Evolutionary conservation across 2,888 invertebrate genomes (phyloP).

Genomic region (Sminthurides aquaticus): DNA sequence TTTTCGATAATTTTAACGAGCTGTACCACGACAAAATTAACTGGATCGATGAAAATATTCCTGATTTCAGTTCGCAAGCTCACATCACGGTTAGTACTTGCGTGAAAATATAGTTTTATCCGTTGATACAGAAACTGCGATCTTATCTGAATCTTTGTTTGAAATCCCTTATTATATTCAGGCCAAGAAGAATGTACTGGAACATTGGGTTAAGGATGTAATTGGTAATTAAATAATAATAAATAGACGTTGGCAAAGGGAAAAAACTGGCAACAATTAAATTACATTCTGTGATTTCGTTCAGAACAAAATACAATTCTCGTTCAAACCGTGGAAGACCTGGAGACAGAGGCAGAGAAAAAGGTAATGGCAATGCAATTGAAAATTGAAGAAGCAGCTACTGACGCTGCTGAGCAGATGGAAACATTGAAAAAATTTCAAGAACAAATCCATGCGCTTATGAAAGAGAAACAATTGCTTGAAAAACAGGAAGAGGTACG

Average conservation of each 20-base stretch:
- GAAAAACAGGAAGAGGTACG: slow-evolving; percentile 39
- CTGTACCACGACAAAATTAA: slow-evolving; percentile 20
- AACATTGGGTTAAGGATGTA: slow-evolving; percentile 41
- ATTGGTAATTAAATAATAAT: slow-evolving; percentile 12
- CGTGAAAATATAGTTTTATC: too few species aligned
- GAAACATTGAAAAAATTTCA: slow-evolving; percentile 2
- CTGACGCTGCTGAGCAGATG: slow-evolving; percentile 44
- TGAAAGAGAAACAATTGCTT: slow-evolving; percentile 29
- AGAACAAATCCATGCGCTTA: slow-evolving; percentile 31
- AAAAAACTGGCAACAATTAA: too few species aligned
- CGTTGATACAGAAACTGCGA: not conserved
- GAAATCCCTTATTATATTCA: slow-evolving; percentile 25
- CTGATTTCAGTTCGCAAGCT: slow-evolving; percentile 10
- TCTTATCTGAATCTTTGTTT: not conserved
- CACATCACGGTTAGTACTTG: slow-evolving; percentile 14
- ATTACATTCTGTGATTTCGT: slow-evolving; percentile 50
- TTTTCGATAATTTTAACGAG: slow-evolving; percentile 24
- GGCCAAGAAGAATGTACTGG: slow-evolving; percentile 35
- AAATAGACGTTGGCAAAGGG: too few species aligned
- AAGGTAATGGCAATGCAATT: slow-evolving; percentile 54
- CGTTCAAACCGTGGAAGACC: slow-evolving; percentile 58
- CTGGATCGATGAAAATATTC: slow-evolving; percentile 23
- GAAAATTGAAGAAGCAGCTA: slow-evolving; percentile 49
- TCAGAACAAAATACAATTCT: slow-evolving; percentile 62
- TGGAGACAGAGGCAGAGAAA: slow-evolving; percentile 59